Evolutionary conservation across 2,797 vertebrate genomes (phyloP), one percentile per base, ranked within the genome.

Genomic region (Peromyscus attwateri): DNA sequence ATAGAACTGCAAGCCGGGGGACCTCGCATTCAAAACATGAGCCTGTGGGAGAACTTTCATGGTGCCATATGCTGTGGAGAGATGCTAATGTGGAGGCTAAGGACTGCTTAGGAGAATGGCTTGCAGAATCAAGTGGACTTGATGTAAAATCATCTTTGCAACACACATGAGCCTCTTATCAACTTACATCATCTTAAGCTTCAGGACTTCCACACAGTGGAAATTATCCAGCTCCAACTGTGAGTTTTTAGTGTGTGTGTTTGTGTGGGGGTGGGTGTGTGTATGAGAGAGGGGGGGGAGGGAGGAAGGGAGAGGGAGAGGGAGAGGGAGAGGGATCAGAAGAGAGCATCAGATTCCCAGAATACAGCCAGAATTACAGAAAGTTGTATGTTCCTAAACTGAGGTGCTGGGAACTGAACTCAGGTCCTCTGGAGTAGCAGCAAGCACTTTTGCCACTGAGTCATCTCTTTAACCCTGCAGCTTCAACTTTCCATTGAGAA

Each of bases 111-210:
- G 68, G 37, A 84, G 37, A 52, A 14, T 9, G 14, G 49, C 40
- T 52, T 91, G 70, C 43, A 43, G 31, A 70, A 6, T 27, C 76
- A 14, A 6, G n/a, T 3, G 34, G 79, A 27, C 60, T 19, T 0
- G 12, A 21, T 34, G 1, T 23, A 43, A 40, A 31, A 57, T 66
- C 31, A 40, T 60, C 25, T 82, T 62, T 34, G 7, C 5, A 52
- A 29, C 37, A 17, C 27, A 3, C 57, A 27, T 25, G 46, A 91
- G 79, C 73, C 49, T 37, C 4, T 57, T 31, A 87, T 13, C 29
- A 8, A 31, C 8, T 46, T 31, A 37, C 0, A 0, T 14, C 21
- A 11, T 46, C 3, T 11, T 70, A 66, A 60, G 46, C n/a, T 2
- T 52, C 46, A 0, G 1, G 49, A 31, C 34, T 66, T 87, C 34